Evolutionary conservation across 2,888 invertebrate genomes (phyloP).

Genomic region (Nebria brevicollis): DNA sequence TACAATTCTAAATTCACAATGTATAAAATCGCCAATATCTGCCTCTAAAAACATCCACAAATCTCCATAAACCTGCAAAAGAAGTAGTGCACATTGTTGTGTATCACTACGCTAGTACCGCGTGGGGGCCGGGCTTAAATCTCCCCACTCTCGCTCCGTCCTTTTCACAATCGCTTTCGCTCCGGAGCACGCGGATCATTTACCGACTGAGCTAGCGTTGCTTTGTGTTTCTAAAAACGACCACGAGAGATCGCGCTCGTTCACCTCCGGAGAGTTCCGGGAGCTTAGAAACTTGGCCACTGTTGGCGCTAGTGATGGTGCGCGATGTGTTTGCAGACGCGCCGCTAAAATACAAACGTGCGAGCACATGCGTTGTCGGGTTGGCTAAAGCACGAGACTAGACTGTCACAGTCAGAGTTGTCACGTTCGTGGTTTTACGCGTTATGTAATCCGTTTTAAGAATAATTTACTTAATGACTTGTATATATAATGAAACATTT

Average conservation of each 20-base stretch:
- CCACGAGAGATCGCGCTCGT: slow-evolving; percentile 52
- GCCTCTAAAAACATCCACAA: slow-evolving; percentile 3
- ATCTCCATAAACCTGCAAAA: background rate
- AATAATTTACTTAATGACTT: too few species aligned
- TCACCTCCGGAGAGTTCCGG: slow-evolving; percentile 27
- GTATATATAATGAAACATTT: too few species aligned
- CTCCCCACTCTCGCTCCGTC: slow-evolving; percentile 17
- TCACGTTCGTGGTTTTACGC: background rate
- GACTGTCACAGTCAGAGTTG: background rate
- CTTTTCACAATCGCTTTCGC: slow-evolving; percentile 5
- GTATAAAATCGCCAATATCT: slow-evolving; percentile 21
- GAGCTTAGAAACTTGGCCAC: slow-evolving; percentile 48
- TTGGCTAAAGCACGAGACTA: background rate
- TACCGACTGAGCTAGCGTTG: slow-evolving; percentile 21
- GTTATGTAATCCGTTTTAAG: too few species aligned
- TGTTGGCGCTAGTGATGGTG: slow-evolving; percentile 50
- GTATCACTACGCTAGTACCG: slow-evolving; percentile 37
- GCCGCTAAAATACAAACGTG: slow-evolving; percentile 48
- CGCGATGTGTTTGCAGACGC: slow-evolving; percentile 13
- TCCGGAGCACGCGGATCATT: background rate
- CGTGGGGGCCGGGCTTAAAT: slow-evolving; percentile 21
- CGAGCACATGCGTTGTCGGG: slow-evolving; percentile 20
- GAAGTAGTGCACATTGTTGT: slow-evolving; percentile 32
- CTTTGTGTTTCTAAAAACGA: slow-evolving; percentile 47
- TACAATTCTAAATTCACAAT: background rate